These are phyloP conservation scores for Tetragonula carbonaria DNA, from an alignment of 2,888 invertebrate species.

Conservation along the genomic window DNA sequence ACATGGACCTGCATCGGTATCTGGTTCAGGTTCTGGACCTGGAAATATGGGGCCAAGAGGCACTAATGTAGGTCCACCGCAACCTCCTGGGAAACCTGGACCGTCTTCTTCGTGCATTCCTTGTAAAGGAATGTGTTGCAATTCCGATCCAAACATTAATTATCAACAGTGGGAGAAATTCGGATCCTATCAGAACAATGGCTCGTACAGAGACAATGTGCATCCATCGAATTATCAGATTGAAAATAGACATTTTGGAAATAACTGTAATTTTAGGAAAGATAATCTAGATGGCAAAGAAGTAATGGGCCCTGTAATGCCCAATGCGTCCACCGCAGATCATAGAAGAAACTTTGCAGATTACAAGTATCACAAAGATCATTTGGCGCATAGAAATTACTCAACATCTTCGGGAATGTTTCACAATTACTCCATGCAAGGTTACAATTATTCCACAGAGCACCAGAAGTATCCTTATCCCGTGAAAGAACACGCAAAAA, in stretches of 20 bases:
- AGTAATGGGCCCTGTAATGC: slow-evolving; percentile 42
- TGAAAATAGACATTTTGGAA: slow-evolving; percentile 74
- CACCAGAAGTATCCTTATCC: slow-evolving; percentile 79
- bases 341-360: slow-evolving; percentile 69
- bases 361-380: slow-evolving; percentile 78
- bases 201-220: slow-evolving; percentile 76
- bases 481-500: slow-evolving; percentile 73
- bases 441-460: slow-evolving; percentile 76
- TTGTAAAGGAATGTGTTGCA: slow-evolving; percentile 81
- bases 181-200: slow-evolving; percentile 72
- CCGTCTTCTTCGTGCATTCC: slow-evolving; percentile 65
- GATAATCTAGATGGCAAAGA: slow-evolving; percentile 74
- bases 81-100: slow-evolving; percentile 67
- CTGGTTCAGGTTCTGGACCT: slow-evolving; percentile 24
- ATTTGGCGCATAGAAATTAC: slow-evolving; percentile 68
- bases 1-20: slow-evolving; percentile 19
- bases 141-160: slow-evolving; percentile 72
- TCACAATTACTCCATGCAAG: slow-evolving; percentile 78
- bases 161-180: slow-evolving; percentile 80
- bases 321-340: slow-evolving; percentile 65
- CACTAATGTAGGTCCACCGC: slow-evolving; percentile 46
- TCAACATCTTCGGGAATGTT: slow-evolving; percentile 70
- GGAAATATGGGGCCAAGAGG: slow-evolving; percentile 67
- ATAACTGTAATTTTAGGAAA: slow-evolving; percentile 74
- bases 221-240: slow-evolving; percentile 70